Base-by-base conservation (phyloP, 1,140 invertebrate species). In the Drosophila ficusphila region DNA sequence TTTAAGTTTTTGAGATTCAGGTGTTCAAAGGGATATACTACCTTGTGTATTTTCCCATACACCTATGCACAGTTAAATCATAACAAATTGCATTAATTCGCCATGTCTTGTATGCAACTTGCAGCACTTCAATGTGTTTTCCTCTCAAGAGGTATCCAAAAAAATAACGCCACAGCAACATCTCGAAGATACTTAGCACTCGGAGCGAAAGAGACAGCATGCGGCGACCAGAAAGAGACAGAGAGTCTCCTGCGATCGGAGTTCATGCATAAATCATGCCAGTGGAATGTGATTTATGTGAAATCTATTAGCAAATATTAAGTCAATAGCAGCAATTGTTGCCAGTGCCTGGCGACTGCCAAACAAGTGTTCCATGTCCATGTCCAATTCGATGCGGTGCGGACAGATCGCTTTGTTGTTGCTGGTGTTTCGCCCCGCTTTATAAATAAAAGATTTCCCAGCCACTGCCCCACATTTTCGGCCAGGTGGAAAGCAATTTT, bases 241-340 rank as follows among this genome's bases (percentile, higher is more conserved):
- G 34, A 39, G 38, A 58, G 62, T 71, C 79, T 69, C 54, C 64
- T 83, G 76, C 42, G 56, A 39, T 14, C 11, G 42, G 27, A 58
- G 57, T 51, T 41, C 75, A 33, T 65, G 79, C 70, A 83, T 83
- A 83, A 83, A 83, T 83, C 79, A 83, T 70, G 79, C 47, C 75
- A 83, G 33, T 53, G 73, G 49, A 51, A 65, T 74, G 70, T 83
- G 79, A 83, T 83, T 83, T 83, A 83, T 83, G 79, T 74, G 70
- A 78, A 85, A 83, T 71, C 79, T 83, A 83, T 83, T 83, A 83
- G 79, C 79, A 79, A 83, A 83, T 75, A 83, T 83, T 83, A 83
- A 83, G 49, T 78, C 70, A 83, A 78, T 71, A 65, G 65, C 58
- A 49, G 65, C 79, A 83, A 83, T 83, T 83, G 79, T 57, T 72